These are phyloP conservation scores for Arnoldichthys spilopterus DNA, from an alignment of 2,797 vertebrate genomes.

Conservation along the genomic window DNA sequence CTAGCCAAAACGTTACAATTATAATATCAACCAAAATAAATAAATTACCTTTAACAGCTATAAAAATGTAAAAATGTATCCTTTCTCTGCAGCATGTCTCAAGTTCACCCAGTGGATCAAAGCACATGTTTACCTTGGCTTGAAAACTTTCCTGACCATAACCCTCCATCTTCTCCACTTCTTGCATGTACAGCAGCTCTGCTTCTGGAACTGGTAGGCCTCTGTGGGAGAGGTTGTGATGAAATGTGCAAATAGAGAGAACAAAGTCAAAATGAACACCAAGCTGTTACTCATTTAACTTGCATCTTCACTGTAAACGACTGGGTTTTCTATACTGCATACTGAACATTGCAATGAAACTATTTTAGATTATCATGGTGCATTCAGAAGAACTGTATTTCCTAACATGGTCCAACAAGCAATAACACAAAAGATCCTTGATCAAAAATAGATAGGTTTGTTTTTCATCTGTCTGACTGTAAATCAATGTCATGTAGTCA, in stretches of 20 bases:
- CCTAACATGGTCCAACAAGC: background rate
- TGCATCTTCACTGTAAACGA: background rate
- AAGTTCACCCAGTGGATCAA: background rate
- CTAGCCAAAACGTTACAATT: too few relatives aligned
- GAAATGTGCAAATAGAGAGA: slow-evolving; percentile 12
- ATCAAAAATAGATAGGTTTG: background rate
- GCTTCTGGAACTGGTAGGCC: slow-evolving; percentile 92
- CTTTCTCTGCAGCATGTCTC: background rate
- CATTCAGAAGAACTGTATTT: too few relatives aligned
- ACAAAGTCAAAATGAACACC: background rate
- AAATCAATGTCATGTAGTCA: slow-evolving; percentile 47
- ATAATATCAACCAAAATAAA: too few relatives aligned
- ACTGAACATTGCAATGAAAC: background rate
- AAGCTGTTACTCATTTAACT: background rate
- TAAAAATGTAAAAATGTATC: background rate
- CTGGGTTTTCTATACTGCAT: background rate
- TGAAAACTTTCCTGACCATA: slow-evolving; percentile 95
- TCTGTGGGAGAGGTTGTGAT: slow-evolving; percentile 66
- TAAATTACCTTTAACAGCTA: background rate
- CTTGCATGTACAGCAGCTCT: slow-evolving; percentile 97
- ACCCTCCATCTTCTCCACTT: slow-evolving; percentile 95
- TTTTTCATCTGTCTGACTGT: slow-evolving; percentile 43
- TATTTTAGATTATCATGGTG: background rate
- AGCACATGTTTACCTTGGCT: slow-evolving; percentile 83
- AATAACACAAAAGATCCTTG: background rate